Evolutionary conservation across 2,888 invertebrate genomes (phyloP), one percentile per base, ranked within the genome.

Genomic region (Halictus quadricinctus): DNA sequence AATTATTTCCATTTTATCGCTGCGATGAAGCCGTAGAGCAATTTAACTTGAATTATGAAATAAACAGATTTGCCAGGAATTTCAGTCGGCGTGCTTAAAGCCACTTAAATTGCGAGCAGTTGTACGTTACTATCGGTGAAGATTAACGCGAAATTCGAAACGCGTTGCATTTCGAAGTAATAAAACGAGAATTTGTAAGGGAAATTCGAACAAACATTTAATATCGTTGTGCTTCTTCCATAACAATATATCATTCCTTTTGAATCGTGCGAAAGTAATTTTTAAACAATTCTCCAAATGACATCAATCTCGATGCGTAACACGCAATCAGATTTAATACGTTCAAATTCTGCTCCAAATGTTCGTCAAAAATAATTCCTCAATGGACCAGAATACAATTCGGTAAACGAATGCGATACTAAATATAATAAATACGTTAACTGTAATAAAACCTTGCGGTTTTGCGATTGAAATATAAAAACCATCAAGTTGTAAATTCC

Each of bases 101-200:
- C 76, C 60, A 64, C 58, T 29, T 64, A 43, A 64, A 64, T 76
- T 64, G 64, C 76, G 64, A 29, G 21, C 64, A 76, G 21, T 58
- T 25, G 29, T 76, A 46, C 64, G 58, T 46, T 25, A 48, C 64
- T 76, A 64, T 76, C 72, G 60, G 29, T 13, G 72, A 36, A 79
- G 72, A 79, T 79, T 79, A 64, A 72, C 60, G 60, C 29, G 48
- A 72, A 79, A 70, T 72, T 70, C 46, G 48, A 70, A 78, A 58
- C 54, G 29, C 58, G 41, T 43, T 25, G 50, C 25, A 41, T 77
- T 77, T 77, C 50, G 64, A 29, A 64, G 64, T 64, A 64, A 64
- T 64, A 64, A 64, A 64, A 64, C 29, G 64, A 29, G 64, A 64
- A 64, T 64, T 29, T 7, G 25, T 29, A 13, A 29, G 29, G 64